phyloP scores from a whole-genome alignment of 1,140 invertebrate species.

The Trachymyrmex cornetzi region DNA sequence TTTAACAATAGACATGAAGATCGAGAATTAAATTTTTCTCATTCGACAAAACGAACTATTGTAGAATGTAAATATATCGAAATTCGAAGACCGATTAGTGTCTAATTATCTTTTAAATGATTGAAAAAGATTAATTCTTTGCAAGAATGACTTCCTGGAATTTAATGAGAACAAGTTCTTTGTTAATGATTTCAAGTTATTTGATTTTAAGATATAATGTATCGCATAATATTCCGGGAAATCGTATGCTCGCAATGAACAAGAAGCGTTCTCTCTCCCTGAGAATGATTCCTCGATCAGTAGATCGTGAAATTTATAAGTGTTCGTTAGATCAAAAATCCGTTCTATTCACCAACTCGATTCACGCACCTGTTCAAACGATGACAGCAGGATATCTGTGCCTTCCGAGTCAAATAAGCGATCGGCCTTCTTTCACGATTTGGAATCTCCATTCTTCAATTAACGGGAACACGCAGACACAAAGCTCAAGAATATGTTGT shows the following conservation, averaged over 20 bases:
- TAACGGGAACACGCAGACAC: not conserved
- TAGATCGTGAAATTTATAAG: not conserved
- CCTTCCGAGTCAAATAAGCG: slow-evolving; percentile 90
- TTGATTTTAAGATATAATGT: not conserved
- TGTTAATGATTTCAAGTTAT: not conserved
- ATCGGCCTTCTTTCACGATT: slow-evolving; percentile 77
- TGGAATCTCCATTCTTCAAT: slow-evolving; percentile 2
- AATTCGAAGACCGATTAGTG: not conserved
- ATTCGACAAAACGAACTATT: not conserved
- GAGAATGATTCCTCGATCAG: not conserved
- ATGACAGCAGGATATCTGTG: slow-evolving; percentile 91
- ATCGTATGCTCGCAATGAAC: not conserved
- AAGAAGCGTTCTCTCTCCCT: not conserved
- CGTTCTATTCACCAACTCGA: not conserved
- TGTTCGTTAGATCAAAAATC: not conserved
- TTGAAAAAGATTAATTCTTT: not conserved
- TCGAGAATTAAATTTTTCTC: not conserved
- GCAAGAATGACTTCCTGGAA: not conserved
- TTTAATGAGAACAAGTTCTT: not conserved
- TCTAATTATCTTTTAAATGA: not conserved
- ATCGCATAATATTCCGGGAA: not conserved
- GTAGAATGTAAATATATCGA: not conserved
- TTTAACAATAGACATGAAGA: not conserved
- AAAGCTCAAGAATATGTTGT: not conserved
- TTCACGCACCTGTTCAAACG: slow-evolving; percentile 89